Evolutionary conservation across 2,888 invertebrate species (phyloP), one percentile per base, ranked within the genome.

Genomic region (Cyclophora albipunctata): DNA sequence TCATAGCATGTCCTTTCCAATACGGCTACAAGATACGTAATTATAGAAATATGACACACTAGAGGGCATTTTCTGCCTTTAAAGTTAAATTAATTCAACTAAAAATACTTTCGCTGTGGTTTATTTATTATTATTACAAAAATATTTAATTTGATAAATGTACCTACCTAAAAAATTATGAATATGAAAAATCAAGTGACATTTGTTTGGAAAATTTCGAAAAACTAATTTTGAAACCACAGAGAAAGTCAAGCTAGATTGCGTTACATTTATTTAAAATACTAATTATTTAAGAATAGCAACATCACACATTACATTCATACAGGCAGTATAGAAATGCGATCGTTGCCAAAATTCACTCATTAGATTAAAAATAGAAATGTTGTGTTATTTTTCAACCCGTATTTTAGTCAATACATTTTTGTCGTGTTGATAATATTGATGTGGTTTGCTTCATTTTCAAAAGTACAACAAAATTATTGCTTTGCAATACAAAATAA

Each of bases 41-140:
- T 78, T 75, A 78, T 79, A 78, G 81, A 81, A 82, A 84, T 87
- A 87, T 85, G 87, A 87, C 87, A 86, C 86, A 82, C 84, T 81
- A 83, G 69, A 67, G 62, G 78, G 75, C 80, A 71, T 59, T 53
- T 52, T 65, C 66, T 73, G 78, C 75, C 75, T 68, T 73, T 69
- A 62, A 68, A 67, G 67, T 71, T 65, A 73, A 66, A 69, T 73
- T 66, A 62, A 20, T 66, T 67, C 55, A 61, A 52, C 44, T 40
- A 55, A 58, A 57, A 64, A 54, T 60, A 73, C 71, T 60, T 73
- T 77, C 75, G 54, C 78, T 76, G 78, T 77, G 78, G 74, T 71
- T 72, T 65, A 5, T 20, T 54, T 53, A 53, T 40, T 42, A 20
- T 20, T 34, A 46, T 49, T 45, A 49, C 50, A 42, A 54, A 54